Percentiles rank a stretch among this genome's conserved stretches.
phyloP scores from a whole-genome alignment of 2,888 invertebrate species.

The Hoplodrina ambigua region DNA sequence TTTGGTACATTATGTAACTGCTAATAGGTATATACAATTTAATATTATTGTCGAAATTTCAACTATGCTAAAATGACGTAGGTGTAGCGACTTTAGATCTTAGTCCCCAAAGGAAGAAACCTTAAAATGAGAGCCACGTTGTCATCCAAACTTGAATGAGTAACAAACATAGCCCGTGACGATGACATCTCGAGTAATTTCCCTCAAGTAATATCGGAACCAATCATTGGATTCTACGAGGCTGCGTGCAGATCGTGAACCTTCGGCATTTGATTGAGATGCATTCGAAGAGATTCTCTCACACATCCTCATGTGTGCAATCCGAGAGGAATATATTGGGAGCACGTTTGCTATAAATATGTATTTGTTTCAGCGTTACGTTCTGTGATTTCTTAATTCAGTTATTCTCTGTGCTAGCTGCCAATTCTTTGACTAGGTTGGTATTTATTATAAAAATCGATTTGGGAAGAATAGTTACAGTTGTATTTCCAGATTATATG shows the following conservation, averaged over 20 bases:
- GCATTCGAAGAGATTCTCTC: slow-evolving; percentile 38
- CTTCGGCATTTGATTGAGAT: slow-evolving; percentile 30
- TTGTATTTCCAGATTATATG: neutral
- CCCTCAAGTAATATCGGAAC: slow-evolving; percentile 16
- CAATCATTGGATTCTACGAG: slow-evolving; percentile 42
- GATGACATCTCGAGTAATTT: slow-evolving; percentile 14
- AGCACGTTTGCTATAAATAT: slow-evolving; percentile 21
- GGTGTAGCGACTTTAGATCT: too few relatives aligned
- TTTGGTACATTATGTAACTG: too few relatives aligned
- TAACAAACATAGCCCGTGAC: neutral
- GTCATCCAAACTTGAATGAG: neutral
- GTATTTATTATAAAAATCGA: slow-evolving; percentile 4
- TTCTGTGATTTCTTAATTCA: slow-evolving; percentile 40
- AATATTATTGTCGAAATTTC: too few relatives aligned
- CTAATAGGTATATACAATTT: too few relatives aligned
- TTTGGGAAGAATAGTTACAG: neutral
- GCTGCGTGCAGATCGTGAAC: neutral
- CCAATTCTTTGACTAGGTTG: slow-evolving; percentile 6
- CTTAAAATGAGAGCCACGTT: too few relatives aligned
- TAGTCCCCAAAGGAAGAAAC: too few relatives aligned
- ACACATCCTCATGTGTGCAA: slow-evolving; percentile 19
- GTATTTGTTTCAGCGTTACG: slow-evolving; percentile 19
- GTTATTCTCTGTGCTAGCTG: slow-evolving; percentile 30
- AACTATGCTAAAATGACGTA: too few relatives aligned
- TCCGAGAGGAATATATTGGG: slow-evolving; percentile 5